These are phyloP conservation scores for Atta cephalotes DNA, from an alignment of 1,140 invertebrate species.

Conservation along the genomic window DNA sequence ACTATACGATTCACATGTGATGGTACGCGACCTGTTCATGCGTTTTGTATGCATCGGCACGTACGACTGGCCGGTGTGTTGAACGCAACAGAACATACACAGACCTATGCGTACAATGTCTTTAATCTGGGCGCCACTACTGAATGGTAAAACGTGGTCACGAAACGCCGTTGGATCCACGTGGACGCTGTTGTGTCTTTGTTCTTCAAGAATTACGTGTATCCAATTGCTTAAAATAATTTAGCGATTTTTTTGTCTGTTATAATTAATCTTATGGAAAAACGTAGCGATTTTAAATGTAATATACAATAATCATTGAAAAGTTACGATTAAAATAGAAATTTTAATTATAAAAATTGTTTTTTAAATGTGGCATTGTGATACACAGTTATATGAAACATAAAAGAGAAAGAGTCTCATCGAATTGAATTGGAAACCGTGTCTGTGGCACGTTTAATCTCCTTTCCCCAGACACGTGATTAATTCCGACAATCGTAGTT, in stretches of 20 bases:
- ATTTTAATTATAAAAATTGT: not conserved
- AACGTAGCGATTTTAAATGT: too few relatives aligned
- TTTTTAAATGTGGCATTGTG: not conserved
- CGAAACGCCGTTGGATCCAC: conserved; percentile 64
- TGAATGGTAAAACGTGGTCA: conserved; percentile 78
- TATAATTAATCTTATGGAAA: not conserved
- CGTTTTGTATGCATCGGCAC: conserved; percentile 44
- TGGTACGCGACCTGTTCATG: conserved; percentile 11
- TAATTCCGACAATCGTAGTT: conserved; percentile 69
- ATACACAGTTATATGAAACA: not conserved
- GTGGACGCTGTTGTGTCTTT: conserved; percentile 58
- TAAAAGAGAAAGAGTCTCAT: conserved; percentile 34
- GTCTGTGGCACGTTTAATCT: conserved; percentile 52
- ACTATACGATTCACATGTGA: conserved; percentile 2
- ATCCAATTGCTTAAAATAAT: not conserved
- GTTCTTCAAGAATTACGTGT: conserved; percentile 35
- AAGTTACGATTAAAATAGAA: not conserved
- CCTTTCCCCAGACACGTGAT: conserved; percentile 64
- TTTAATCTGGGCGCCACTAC: conserved; percentile 77
- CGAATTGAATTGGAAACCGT: conserved; percentile 31
- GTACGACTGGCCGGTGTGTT: conserved; percentile 20
- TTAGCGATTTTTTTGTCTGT: not conserved
- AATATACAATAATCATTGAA: not conserved
- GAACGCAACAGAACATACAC: conserved; percentile 33
- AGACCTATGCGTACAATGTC: conserved; percentile 38